Evolutionary conservation across 2,888 invertebrate genomes (phyloP), one percentile per base, ranked within the genome.

Genomic region (Malthinus flaveolus): DNA sequence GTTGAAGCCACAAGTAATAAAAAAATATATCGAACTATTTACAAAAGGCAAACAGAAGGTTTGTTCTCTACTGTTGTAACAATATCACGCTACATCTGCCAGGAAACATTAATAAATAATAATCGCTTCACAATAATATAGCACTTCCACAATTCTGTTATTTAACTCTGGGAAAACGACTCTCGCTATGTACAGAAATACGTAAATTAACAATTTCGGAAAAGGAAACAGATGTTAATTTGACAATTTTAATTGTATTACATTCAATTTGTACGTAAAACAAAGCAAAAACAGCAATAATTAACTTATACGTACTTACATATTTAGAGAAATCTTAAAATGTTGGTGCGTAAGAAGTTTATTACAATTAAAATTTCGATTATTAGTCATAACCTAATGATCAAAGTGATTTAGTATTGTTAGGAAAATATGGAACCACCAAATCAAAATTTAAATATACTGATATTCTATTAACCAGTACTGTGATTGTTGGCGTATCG

Each of bases 51-150:
- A 51, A 51, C 51, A 44, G 42, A 23, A 23, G 44, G 23, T 45
- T 44, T 23, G 35, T 44, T 51, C 51, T 34, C 11, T 42, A n/a
- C 35, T 35, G n/a, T 9, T 35, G 10, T 23, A 23, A 48, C 48
- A 48, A 35, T 7, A 48, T 10, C 15, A 48, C 23, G 48, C 35
- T 34, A 34, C 44, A 34, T 44, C 33, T 51, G 45, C 34, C 45
- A 51, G 51, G 51, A 51, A 51, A 11, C 34, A 51, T 45, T 45
- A 51, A 51, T 51, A 51, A 44, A 51, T 42, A 13, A n/a, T 51
- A 44, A 51, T 44, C 15, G 33, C 44, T 32, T 44, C 23, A 44
- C 31, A 45, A 51, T 51, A 45, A 44, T 44, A 34, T 48, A 51
- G 44, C 34, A 44, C 44, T 51, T 49, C 34, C 15, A 23, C 51